Base-by-base conservation (phyloP, 2,797 vertebrate species). In the Coregonus suidteri region DNA sequence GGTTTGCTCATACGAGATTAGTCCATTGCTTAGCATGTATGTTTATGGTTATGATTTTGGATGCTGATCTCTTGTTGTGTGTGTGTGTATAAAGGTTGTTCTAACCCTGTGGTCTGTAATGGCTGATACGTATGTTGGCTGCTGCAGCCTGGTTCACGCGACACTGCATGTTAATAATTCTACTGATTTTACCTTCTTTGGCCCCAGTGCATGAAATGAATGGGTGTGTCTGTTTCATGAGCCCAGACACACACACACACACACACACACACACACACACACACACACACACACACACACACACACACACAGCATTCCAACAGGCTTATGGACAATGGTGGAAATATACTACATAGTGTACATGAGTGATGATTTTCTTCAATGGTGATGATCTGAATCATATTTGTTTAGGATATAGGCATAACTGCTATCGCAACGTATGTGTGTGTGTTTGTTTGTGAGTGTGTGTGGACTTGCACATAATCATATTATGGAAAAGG, bases 321-420 rank as follows among this genome's bases (percentile, higher is more conserved):
- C 37, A 75, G 11, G 30, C 13, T 6, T 31, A 18, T 6, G 18
- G 13, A 34, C 68, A 70, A n/a, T 59, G 65, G 31, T 65, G 68
- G 74, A 75, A 56, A 53, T 79, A 25, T 72, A 6, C 81, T 81
- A 76, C 80, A 82, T 88, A 76, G 77, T 75, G 85, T 84, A 84
- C 81, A 76, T 84, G 78, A 79, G 64, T 73, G 83, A 89, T 82
- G 71, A 84, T 88, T 82, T 65, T 80, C 25, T 25, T 25, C 25
- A 25, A 25, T 25, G 25, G 64, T 73, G 83, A 89, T 82, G 71
- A 84, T 88, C 82, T 65, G 80, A 86, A 84, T 88, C 82, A 75
- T 74, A 75, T 84, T 84, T 25, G 41, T 81, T 81, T 76, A 80
- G 67, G 82, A 87, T 87, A 83, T 85, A 15, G 34, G 18, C 41